phyloP scores from a whole-genome alignment of 2,113 vertebrate species.

The Beaufortia kweichowensis region DNA sequence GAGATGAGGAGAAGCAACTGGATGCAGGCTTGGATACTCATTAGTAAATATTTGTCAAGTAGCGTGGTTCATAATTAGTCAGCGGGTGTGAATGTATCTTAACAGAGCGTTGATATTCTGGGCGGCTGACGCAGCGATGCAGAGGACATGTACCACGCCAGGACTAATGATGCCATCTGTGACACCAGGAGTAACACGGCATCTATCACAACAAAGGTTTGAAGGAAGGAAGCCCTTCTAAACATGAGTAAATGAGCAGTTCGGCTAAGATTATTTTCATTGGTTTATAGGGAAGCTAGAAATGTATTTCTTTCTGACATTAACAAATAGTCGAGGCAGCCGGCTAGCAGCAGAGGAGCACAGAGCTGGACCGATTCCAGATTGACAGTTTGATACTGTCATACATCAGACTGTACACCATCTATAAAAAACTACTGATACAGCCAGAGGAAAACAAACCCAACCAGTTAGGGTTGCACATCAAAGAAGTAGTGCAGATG shows the following conservation, averaged over 20 bases:
- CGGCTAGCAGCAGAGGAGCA: background rate
- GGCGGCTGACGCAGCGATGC: slow-evolving; percentile 43
- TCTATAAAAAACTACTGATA: background rate
- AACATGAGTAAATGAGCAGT: slow-evolving; percentile 6
- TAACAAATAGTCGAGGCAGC: background rate
- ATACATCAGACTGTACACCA: slow-evolving; percentile 9
- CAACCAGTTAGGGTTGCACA: too few species aligned
- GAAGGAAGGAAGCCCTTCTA: background rate
- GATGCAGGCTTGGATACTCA: slow-evolving; percentile 35
- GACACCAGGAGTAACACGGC: slow-evolving; percentile 49
- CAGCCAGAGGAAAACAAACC: background rate
- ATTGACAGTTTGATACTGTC: slow-evolving; percentile 29
- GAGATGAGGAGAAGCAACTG: background rate
- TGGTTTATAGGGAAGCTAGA: background rate
- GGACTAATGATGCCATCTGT: slow-evolving; percentile 53
- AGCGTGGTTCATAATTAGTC: slow-evolving; percentile 43
- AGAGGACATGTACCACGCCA: slow-evolving; percentile 37
- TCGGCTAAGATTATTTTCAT: slow-evolving; percentile 1
- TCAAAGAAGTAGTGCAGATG: too few species aligned
- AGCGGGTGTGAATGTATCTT: slow-evolving; percentile 35
- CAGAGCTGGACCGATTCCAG: background rate
- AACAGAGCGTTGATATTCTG: slow-evolving; percentile 46
- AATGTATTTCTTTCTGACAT: background rate
- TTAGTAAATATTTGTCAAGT: slow-evolving; percentile 50
- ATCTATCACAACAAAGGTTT: slow-evolving; percentile 19